phyloP scores from a whole-genome alignment of 92 coral and sea anemone species.

The Phymanthus crucifer region DNA sequence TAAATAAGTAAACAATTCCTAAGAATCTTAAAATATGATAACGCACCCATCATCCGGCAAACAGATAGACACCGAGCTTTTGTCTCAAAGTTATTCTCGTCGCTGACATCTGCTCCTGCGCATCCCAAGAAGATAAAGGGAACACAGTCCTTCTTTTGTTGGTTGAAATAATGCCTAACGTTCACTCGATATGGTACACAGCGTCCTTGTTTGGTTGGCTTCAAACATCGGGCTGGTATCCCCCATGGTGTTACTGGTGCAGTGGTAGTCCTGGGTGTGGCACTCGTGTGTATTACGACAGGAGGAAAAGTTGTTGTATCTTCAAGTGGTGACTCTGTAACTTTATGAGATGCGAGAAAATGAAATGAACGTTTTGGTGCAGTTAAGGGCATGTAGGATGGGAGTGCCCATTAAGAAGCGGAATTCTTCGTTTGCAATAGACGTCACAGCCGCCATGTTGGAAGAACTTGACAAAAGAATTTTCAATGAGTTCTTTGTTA shows the following conservation, averaged over 20 bases:
- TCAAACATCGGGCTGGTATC: conserved; percentile 39
- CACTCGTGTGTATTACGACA: neutral
- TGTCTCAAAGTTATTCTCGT: conserved; percentile 65
- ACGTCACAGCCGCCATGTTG: too few relatives aligned
- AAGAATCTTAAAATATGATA: neutral
- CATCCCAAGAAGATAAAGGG: conserved; percentile 80
- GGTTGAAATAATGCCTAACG: conserved; percentile 70
- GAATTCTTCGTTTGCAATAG: too few relatives aligned
- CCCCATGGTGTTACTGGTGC: conserved; percentile 8
- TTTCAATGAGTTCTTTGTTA: too few relatives aligned
- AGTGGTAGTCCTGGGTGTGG: neutral
- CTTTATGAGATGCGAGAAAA: neutral
- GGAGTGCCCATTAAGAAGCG: too few relatives aligned
- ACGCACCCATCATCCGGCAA: conserved; percentile 52
- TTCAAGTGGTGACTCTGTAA: neutral
- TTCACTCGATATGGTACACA: conserved; percentile 45
- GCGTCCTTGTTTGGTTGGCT: conserved; percentile 45
- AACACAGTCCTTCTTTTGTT: conserved; percentile 39
- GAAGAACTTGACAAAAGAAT: too few relatives aligned
- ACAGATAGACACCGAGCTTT: conserved; percentile 56
- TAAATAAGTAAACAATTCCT: neutral
- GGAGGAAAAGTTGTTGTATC: neutral
- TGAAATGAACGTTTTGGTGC: neutral
- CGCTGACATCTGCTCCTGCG: conserved; percentile 32
- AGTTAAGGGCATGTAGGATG: too few relatives aligned